phyloP scores from a whole-genome alignment of 2,797 vertebrate genomes.

The Merluccius polli region DNA sequence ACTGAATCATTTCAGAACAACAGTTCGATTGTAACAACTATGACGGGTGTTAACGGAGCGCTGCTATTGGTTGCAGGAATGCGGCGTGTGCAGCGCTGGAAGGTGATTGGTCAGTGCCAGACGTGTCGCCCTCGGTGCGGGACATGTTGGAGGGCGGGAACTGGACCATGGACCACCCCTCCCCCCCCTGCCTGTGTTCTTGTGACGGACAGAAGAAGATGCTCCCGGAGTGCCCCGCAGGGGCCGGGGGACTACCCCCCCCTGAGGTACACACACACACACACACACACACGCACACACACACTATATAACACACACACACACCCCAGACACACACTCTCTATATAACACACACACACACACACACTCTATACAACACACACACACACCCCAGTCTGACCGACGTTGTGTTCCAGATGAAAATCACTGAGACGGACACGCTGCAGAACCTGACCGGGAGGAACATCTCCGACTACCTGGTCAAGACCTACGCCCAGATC shows the following conservation, averaged over 20 bases:
- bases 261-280: conserved; percentile 78
- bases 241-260: conserved; percentile 90
- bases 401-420: conserved; percentile 68
- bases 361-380: no score
- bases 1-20: background rate
- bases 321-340: background rate
- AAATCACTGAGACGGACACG: conserved; percentile 79
- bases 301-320: background rate
- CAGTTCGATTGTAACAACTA: background rate
- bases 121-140: conserved; percentile 73
- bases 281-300: conserved; percentile 7
- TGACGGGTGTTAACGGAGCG: background rate
- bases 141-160: conserved; percentile 83
- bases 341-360: background rate
- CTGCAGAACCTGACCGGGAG: conserved; percentile 91
- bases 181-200: conserved; percentile 90
- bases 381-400: no score
- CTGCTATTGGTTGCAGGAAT: conserved; percentile 43
- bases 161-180: conserved; percentile 94
- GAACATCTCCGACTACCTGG: conserved; percentile 95
- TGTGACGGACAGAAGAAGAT: conserved; percentile 88
- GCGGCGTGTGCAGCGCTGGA: conserved; percentile 53
- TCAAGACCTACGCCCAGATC: conserved; percentile 95
- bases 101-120: conserved; percentile 75
- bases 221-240: conserved; percentile 88